Base-by-base conservation (phyloP, 2,113 vertebrate species). In the Brachyistius frenatus region DNA sequence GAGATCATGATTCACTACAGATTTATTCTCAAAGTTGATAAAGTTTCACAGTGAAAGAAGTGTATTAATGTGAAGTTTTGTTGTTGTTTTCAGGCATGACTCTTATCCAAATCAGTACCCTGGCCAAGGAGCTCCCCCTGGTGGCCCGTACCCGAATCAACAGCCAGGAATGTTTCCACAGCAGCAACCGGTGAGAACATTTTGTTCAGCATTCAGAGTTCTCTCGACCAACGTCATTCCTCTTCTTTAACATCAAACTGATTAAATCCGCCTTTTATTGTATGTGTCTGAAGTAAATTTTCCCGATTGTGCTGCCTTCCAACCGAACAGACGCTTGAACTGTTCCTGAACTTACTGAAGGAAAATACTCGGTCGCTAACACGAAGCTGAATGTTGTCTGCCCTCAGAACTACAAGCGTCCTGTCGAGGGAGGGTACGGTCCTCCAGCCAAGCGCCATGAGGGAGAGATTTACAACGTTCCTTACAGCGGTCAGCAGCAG, bases 81-180 rank as follows among this genome's bases (percentile, higher is more conserved):
- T 74, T 62, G 11, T 66, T 68, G 53, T 91, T 89, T 91, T 35
- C 81, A 99, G 98, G 94, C 98, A 98, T 87, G 98, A 99, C 87
- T 96, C 97, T 90, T 99, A 97, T 94, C 95, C 96, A 93, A 99
- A 97, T 96, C 98, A 99, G 76, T 99, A 97, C 89, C 94, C 97
- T 92, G 95, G 96, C 88, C 98, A 99, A 96, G 97, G 96, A 92
- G 96, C 96, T 82, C 96, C 97, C 88, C 96, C 97, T 91, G 94
- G 96, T 94, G 97, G 95, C 81, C 96, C 97, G 6, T 99, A 97
- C 90, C 95, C 97, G 41, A 97, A 96, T 93, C 98, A 98, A 84
- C 98, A 99, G 93, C 96, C 96, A 76, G 96, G 96, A 93, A 95
- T 99, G 93, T 99, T 97, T 93, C 96, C 96, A 80, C 97, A 97